Evolutionary conservation across 2,113 vertebrate genomes (phyloP), one percentile per base, ranked within the genome.

Genomic region (Eulacestoma nigropectus): DNA sequence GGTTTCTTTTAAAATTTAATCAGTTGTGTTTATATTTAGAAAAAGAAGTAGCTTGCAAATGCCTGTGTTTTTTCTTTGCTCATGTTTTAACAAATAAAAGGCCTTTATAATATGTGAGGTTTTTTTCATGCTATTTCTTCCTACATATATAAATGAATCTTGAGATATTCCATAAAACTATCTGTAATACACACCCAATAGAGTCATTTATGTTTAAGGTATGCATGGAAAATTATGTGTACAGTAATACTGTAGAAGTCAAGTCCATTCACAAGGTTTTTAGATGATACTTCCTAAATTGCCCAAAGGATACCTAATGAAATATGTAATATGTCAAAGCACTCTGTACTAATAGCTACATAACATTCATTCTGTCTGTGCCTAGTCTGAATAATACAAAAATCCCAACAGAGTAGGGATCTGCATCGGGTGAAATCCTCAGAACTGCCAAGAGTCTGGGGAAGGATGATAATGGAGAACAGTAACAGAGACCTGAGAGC

Each of bases 281-380:
- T 82, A 74, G 90, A 59, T 95, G 74, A 82, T 94, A n/a, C 67
- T 90, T 87, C 63, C 46, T 89, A 65, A 89, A 63, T 69, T 91
- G 78, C 78, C 42, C 65, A 63, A 83, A 93, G 78, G 39, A 77
- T 68, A 68, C 42, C 27, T 65, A 94, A 88, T 91, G 73, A 89
- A 92, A 92, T 87, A 88, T 65, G 70, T 73, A 91, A 19, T 70
- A 53, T 89, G 74, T 84, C 91, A 80, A 77, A 91, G 33, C 70
- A 55, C 41, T 73, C 74, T 74, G 37, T 57, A 15, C 87, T 89
- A 77, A 87, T 82, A 85, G 49, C 78, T 93, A 30, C 35, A 7
- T 83, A 84, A 50, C 35, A 33, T 85, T 93, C 13, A 77, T 91
- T 94, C 83, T 96, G 41, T 59, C 44, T 27, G 29, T 79, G 37